phyloP scores from a whole-genome alignment of 92 coral and sea anemone genomes.

The Phenganax subtilis region DNA sequence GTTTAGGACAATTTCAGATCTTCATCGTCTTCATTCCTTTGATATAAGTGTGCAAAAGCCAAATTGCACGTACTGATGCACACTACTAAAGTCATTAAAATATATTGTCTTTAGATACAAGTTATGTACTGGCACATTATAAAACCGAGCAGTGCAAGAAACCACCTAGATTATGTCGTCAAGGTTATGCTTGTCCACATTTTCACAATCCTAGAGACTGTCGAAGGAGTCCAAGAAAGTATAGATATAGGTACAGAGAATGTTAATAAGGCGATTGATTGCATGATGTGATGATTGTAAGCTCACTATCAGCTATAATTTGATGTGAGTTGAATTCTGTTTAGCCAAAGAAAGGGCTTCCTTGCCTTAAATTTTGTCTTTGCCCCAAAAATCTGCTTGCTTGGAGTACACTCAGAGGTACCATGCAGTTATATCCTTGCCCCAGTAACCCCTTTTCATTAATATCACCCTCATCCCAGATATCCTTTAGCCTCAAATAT shows the following conservation, averaged over 20 bases:
- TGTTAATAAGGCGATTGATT: not conserved
- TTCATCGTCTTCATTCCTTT: too few species aligned
- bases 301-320: not conserved
- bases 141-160: slow-evolving; percentile 98
- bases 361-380: not conserved
- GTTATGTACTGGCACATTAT: slow-evolving; percentile 91
- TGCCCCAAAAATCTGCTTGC: too few species aligned
- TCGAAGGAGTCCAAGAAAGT: slow-evolving; percentile 93
- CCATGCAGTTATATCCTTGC: too few species aligned
- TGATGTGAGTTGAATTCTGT: not conserved
- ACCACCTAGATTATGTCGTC: slow-evolving; percentile 96
- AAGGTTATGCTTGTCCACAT: slow-evolving; percentile 99
- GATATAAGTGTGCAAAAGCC: too few species aligned
- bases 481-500: too few species aligned
- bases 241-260: slow-evolving; percentile 77
- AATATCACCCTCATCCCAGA: too few species aligned
- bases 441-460: too few species aligned
- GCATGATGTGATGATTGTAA: not conserved
- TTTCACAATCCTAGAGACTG: slow-evolving; percentile 97
- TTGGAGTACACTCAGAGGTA: too few species aligned
- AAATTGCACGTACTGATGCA: too few species aligned
- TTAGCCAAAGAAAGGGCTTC: too few species aligned
- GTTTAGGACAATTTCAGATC: not conserved
- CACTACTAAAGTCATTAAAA: too few species aligned
- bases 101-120: slow-evolving; percentile 60